These are phyloP conservation scores for Brienomyrus longianalis DNA, from an alignment of 2,113 vertebrate genomes.

Conservation along the genomic window DNA sequence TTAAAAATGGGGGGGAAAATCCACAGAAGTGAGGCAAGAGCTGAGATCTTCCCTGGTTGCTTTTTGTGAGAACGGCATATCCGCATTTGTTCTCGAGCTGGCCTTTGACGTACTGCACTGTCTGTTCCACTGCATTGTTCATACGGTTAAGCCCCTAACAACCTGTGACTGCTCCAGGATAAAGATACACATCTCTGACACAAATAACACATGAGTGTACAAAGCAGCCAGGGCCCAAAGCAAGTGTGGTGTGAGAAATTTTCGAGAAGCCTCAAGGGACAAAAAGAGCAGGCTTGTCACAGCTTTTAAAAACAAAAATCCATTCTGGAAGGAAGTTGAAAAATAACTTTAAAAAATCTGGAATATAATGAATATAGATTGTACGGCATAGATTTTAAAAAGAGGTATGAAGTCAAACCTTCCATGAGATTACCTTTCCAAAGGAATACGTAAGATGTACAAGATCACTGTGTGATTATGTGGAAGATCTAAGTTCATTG, in stretches of 20 bases:
- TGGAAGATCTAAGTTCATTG: neutral
- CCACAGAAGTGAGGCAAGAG: neutral
- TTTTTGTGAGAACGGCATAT: neutral
- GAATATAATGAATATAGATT: neutral
- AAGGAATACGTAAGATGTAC: neutral
- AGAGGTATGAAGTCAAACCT: neutral
- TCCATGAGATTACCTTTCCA: neutral
- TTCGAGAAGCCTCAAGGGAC: neutral
- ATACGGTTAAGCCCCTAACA: neutral
- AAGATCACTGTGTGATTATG: neutral
- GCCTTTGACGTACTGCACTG: neutral
- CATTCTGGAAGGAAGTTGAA: neutral
- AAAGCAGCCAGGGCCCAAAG: neutral
- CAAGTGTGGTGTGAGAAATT: neutral
- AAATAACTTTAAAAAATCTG: neutral
- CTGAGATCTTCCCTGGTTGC: neutral
- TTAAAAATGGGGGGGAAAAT: slow-evolving; percentile 17
- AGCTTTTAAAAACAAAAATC: neutral
- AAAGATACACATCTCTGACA: slow-evolving; percentile 7
- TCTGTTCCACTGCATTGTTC: slow-evolving; percentile 1
- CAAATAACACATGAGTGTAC: neutral
- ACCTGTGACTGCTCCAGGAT: neutral
- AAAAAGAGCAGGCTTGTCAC: neutral
- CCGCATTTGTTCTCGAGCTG: neutral
- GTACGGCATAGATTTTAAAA: slow-evolving; percentile 14